Base-by-base conservation (phyloP, 2,113 vertebrate species). In the Calidris pugnax region DNA sequence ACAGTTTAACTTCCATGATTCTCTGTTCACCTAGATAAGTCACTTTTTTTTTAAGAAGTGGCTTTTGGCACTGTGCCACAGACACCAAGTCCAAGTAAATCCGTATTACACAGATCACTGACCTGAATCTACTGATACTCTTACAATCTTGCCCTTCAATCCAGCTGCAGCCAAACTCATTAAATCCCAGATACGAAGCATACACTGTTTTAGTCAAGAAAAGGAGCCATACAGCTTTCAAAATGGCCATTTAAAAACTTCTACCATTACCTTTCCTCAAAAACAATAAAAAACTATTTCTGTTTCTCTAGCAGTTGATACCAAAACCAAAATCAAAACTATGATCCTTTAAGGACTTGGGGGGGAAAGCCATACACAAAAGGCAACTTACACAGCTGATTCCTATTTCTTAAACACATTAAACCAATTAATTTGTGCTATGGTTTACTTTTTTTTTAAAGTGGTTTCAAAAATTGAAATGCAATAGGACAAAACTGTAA, bases 61-160 rank as follows among this genome's bases (percentile, higher is more conserved):
- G n/a, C 39, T 85, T 86, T 84, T 86, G 79, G 62, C 53, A 67
- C 37, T 59, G 23, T 67, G 47, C 69, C 85, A 79, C 0, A 72
- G 66, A 85, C 26, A 93, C 35, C 66, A 92, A 76, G 66, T 37
- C 17, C 35, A 84, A 89, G 64, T 84, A 93, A 93, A 96, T 95
- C 89, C 85, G 89, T 77, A 88, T 90, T 94, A 86, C 30, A 82
- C 73, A 95, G 81, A 91, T 91, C 91, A 91, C 63, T 79, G 82
- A 91, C 93, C 92, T 85, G 79, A 88, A 97, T 96, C 85, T 95
- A 80, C 64, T 64, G 85, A 91, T 87, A 91, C 78, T 95, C 85
- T 83, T 85, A 82, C 50, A 82, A 55, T 77, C 56, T 59, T 91
- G 68, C 55, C 88, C 6, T 1, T 93, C 72, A 96, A 82, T 88